Percentiles rank a stretch among this genome's conserved stretches.
phyloP scores from a whole-genome alignment of 2,888 invertebrate species.

The Cantharis rufa region DNA sequence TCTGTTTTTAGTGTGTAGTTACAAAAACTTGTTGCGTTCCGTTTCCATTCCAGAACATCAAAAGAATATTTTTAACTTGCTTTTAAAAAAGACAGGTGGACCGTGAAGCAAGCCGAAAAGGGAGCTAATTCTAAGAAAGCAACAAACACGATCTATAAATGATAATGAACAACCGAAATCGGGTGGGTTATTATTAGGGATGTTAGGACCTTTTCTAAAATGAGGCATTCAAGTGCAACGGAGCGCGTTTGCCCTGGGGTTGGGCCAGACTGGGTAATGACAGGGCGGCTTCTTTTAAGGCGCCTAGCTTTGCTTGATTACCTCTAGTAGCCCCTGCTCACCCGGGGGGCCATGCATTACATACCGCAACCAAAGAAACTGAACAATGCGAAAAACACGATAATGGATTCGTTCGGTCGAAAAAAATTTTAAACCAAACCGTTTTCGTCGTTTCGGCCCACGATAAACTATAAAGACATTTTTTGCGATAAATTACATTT shows the following conservation, averaged over 20 bases:
- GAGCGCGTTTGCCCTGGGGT: slow-evolving; percentile 22
- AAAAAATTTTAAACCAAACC: not conserved
- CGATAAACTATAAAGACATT: no score
- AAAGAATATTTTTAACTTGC: not conserved
- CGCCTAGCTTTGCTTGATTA: slow-evolving; percentile 41
- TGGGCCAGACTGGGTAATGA: slow-evolving; percentile 39
- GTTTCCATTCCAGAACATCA: not conserved
- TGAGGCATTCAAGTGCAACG: slow-evolving; percentile 4
- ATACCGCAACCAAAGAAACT: slow-evolving; percentile 26
- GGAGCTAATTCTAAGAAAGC: not conserved
- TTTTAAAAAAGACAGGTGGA: slow-evolving; percentile 8
- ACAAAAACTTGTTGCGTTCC: slow-evolving; percentile 18
- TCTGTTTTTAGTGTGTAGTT: slow-evolving; percentile 8
- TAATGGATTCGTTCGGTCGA: not conserved
- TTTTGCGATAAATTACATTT: not conserved
- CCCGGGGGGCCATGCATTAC: slow-evolving; percentile 32
- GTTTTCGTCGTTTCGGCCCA: not conserved
- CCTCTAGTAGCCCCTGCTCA: slow-evolving; percentile 31
- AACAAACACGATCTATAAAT: slow-evolving; percentile 7
- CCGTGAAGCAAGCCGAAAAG: not conserved
- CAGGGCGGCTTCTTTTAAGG: slow-evolving; percentile 44
- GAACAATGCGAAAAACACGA: slow-evolving; percentile 12
- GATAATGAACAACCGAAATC: slow-evolving; percentile 5
- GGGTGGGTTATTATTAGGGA: slow-evolving; percentile 15
- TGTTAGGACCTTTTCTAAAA: not conserved